Percentiles rank a stretch among this genome's conserved stretches.
Evolutionary conservation across 2,888 invertebrate genomes (phyloP).

Genomic region (Ophioninae sp.): DNA sequence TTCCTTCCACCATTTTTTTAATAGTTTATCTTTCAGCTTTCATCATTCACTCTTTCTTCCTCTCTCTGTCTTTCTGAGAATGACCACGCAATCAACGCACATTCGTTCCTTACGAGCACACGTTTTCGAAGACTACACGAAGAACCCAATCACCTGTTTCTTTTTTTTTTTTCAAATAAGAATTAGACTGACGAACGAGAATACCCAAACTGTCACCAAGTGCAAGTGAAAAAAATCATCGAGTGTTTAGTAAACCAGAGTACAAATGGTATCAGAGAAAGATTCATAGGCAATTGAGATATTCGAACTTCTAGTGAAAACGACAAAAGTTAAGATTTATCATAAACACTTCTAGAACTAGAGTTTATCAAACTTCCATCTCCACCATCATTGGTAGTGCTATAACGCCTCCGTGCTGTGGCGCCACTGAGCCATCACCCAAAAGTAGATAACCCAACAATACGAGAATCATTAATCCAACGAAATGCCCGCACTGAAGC

Average conservation of each 20-base stretch:
- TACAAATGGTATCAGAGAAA: not conserved
- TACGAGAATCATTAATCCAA: constrained; percentile 21
- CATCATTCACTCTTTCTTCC: not conserved
- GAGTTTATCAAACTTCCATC: not conserved
- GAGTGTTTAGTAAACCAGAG: not conserved
- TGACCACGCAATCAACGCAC: constrained; percentile 2
- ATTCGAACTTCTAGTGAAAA: not conserved
- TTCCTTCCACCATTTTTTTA: constrained; percentile 31
- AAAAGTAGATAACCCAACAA: constrained; percentile 1
- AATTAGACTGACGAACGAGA: not conserved
- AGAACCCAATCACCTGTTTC: constrained; percentile 19
- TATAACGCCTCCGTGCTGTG: constrained; percentile 32
- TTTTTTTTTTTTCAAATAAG: not conserved
- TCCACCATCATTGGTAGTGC: constrained; percentile 1
- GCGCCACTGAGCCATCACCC: constrained; percentile 11
- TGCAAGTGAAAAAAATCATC: not conserved
- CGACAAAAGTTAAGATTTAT: not conserved
- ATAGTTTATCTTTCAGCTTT: not conserved
- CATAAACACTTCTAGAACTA: constrained; percentile 13
- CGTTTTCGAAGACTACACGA: not conserved
- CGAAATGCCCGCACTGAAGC: constrained; percentile 79
- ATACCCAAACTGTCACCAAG: constrained; percentile 30
- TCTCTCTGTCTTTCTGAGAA: too few species aligned
- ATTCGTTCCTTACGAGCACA: not conserved
- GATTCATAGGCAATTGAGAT: constrained; percentile 1